Conservation (phyloP, 2,113 vertebrate species). For the Grantiella picta region DNA sequence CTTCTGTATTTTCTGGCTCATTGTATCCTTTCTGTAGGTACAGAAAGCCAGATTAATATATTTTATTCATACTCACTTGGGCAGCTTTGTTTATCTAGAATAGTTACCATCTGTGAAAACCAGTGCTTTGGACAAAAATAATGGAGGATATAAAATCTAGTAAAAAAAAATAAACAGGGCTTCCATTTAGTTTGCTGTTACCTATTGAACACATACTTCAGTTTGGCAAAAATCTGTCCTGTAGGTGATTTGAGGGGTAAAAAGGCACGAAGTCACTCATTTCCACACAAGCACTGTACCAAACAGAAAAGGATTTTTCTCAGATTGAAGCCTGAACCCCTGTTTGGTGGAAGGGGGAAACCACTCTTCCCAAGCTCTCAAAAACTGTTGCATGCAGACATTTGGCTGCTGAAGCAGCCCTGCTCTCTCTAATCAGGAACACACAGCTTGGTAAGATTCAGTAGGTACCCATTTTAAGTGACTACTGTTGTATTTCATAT, state of each 20-base stretch:
- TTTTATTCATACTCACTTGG: background rate
- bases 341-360: background rate
- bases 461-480: background rate
- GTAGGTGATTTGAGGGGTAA: background rate
- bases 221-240: background rate
- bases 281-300: background rate
- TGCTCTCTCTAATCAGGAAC: background rate
- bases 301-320: background rate
- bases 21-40: background rate
- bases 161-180: fast-evolving
- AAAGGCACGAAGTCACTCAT: background rate
- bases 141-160: background rate
- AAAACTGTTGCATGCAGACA: background rate
- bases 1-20: background rate
- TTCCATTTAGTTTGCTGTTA: background rate
- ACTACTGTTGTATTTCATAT: background rate
- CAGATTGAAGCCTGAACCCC: background rate
- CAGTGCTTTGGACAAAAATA: background rate
- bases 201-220: background rate
- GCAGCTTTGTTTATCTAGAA: background rate
- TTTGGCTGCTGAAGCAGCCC: background rate
- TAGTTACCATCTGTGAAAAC: background rate
- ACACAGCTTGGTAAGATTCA: background rate
- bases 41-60: background rate
- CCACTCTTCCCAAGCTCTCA: background rate